A percentile compares a stretch with the other conserved stretches of the same genome.
These are phyloP conservation scores for Tachysurus fulvidraco DNA, from an alignment of 2,113 vertebrate species.

Conservation along the genomic window DNA sequence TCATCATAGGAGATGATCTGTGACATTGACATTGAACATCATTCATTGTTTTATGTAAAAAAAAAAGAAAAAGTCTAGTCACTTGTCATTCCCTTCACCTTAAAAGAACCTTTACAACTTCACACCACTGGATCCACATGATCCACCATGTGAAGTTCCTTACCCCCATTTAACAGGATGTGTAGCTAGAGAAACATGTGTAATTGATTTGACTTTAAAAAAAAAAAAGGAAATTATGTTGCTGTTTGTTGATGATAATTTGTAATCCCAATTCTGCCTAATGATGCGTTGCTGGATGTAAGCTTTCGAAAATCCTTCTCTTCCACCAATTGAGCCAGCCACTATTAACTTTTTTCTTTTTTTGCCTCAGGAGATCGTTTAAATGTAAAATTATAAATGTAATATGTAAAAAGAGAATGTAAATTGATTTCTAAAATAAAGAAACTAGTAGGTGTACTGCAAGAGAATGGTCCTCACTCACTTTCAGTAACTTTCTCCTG, in stretches of 20 bases:
- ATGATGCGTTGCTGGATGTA: background rate
- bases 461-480: background rate
- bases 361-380: background rate
- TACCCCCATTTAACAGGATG: background rate
- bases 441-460: background rate
- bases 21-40: background rate
- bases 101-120: background rate
- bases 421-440: constrained; percentile 11
- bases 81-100: background rate
- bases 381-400: background rate
- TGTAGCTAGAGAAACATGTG: background rate
- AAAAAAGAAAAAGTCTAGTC: background rate
- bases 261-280: background rate
- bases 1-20: background rate
- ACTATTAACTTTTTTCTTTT: background rate
- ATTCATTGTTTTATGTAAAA: background rate
- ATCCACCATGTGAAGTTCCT: background rate
- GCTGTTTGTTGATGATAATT: background rate
- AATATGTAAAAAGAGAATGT: background rate
- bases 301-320: background rate
- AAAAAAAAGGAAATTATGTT: no score
- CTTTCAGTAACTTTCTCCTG: background rate
- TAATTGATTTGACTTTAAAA: background rate
- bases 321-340: background rate
- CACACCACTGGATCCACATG: background rate